These are phyloP conservation scores for Rattus norvegicus DNA, from an alignment of 2,113 vertebrate genomes.

Conservation along the genomic window GRCr8 NC_086027.1:22533001-22533500, in stretches of 20 bases:
- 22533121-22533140: not conserved
- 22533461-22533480: not conserved
- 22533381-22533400: not conserved
- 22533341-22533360: not conserved
- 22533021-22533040: not conserved
- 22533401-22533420: not conserved
- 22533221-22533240: not conserved
- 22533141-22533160: constrained; percentile 22
- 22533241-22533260: not conserved
- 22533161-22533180: not conserved
- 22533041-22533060: not conserved
- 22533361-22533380: not conserved
- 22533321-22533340: not conserved
- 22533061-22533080: not conserved
- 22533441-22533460: rapidly evolving
- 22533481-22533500: not conserved
- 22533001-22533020: not conserved
- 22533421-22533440: not conserved
- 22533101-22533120: constrained; percentile 1
- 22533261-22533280: not conserved
- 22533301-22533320: not conserved
- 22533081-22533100: not conserved
- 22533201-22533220: not conserved
- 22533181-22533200: not conserved
- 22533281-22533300: not conserved